Evolutionary conservation across 2,888 invertebrate species (phyloP).

Genomic region (Lasius platythorax): DNA sequence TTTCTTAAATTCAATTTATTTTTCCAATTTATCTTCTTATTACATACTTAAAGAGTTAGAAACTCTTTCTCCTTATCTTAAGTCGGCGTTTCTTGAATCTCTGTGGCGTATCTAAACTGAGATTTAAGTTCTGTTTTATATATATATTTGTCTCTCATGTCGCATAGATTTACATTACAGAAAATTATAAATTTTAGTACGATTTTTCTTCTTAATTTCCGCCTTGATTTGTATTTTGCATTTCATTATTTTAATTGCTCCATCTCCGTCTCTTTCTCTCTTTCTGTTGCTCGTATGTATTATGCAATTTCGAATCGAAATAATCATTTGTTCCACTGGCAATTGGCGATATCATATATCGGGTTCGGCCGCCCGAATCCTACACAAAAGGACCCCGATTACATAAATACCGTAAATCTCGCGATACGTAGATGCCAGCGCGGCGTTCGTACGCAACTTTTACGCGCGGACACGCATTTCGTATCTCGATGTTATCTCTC

Average conservation of each 20-base stretch:
- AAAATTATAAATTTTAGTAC: neutral
- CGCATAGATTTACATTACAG: neutral
- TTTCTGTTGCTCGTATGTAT: neutral
- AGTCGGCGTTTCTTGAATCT: neutral
- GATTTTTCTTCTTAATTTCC: slow-evolving; percentile 15
- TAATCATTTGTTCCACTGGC: slow-evolving; percentile 23
- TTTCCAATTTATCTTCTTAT: neutral
- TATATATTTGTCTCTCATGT: neutral
- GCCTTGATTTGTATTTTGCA: slow-evolving; percentile 5
- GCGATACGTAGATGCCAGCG: slow-evolving; percentile 19
- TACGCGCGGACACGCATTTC: slow-evolving; percentile 60
- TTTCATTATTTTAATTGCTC: slow-evolving; percentile 25
- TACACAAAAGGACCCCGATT: slow-evolving; percentile 30
- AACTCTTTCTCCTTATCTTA: neutral
- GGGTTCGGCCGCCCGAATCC: neutral
- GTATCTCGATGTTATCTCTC: slow-evolving; percentile 68
- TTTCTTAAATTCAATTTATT: neutral
- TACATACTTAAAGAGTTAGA: neutral
- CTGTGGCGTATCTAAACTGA: neutral
- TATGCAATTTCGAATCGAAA: slow-evolving; percentile 12
- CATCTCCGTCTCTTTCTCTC: neutral
- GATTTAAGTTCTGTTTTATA: neutral
- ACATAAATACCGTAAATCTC: slow-evolving; percentile 46
- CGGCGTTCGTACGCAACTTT: slow-evolving; percentile 50
- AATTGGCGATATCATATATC: slow-evolving; percentile 35